Conservation (phyloP, 2,797 vertebrate genomes). For the Phaenicophaeus curvirostris region DNA sequence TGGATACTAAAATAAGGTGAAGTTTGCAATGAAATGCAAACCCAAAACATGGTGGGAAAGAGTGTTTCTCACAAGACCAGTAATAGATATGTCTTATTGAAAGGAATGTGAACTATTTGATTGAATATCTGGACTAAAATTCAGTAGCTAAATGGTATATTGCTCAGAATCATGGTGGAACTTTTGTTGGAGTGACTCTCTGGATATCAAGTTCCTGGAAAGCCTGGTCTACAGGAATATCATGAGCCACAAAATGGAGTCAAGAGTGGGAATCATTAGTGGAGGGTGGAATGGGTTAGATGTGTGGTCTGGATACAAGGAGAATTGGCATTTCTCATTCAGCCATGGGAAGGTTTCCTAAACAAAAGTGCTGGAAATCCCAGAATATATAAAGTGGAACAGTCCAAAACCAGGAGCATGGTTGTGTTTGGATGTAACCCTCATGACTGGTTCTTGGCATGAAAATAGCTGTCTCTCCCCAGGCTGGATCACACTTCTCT, state of each 20-base stretch:
- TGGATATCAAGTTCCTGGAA: conserved; percentile 17
- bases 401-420: not conserved
- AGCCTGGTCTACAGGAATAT: not conserved
- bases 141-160: no score
- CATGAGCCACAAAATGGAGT: not conserved
- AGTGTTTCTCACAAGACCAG: no score
- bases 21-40: no score
- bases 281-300: not conserved
- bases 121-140: no score
- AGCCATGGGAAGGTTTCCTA: conserved; percentile 7
- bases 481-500: not conserved
- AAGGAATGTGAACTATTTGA: no score
- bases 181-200: no score
- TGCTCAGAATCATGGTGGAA: no score
- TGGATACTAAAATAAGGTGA: no score
- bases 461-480: not conserved
- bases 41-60: no score
- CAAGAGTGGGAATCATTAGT: not conserved
- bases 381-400: not conserved
- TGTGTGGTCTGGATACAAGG: not conserved
- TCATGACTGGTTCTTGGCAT: not conserved
- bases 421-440: conserved; percentile 20
- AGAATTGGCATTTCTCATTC: conserved; percentile 23
- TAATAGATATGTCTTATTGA: no score
- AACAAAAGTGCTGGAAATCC: conserved; percentile 12